phyloP scores from a whole-genome alignment of 30 jellyfish, hydroid and myxozoan genomes.

The Hydractinia symbiolongicarpus region DNA sequence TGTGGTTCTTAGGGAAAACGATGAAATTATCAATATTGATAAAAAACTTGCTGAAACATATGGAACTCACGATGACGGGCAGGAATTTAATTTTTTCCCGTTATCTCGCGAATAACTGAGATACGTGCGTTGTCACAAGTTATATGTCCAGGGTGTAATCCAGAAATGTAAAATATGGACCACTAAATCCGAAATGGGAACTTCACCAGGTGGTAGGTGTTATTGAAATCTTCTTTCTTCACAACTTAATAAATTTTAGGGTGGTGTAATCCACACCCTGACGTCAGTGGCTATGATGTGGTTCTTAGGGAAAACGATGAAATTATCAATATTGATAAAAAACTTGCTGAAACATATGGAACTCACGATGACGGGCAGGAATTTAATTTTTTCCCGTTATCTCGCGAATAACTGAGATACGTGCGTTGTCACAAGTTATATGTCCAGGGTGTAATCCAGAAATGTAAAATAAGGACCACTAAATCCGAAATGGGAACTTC shows the following conservation, averaged over 20 bases:
- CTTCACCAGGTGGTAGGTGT: too few relatives aligned
- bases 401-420: background rate
- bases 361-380: background rate
- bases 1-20: background rate
- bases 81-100: background rate
- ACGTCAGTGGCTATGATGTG: background rate
- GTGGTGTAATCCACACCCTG: too few relatives aligned
- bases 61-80: background rate
- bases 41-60: background rate
- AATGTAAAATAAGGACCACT: too few relatives aligned
- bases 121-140: background rate
- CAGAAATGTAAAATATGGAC: too few relatives aligned
- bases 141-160: too few relatives aligned
- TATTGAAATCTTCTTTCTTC: too few relatives aligned
- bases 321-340: background rate
- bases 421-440: too few relatives aligned
- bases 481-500: too few relatives aligned
- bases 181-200: too few relatives aligned
- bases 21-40: background rate
- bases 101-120: background rate
- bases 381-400: background rate
- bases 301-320: background rate
- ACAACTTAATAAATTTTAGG: too few relatives aligned
- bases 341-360: background rate
- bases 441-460: too few relatives aligned